Conservation (phyloP, 2,797 vertebrate species). For the Notamacropus eugenii region DNA sequence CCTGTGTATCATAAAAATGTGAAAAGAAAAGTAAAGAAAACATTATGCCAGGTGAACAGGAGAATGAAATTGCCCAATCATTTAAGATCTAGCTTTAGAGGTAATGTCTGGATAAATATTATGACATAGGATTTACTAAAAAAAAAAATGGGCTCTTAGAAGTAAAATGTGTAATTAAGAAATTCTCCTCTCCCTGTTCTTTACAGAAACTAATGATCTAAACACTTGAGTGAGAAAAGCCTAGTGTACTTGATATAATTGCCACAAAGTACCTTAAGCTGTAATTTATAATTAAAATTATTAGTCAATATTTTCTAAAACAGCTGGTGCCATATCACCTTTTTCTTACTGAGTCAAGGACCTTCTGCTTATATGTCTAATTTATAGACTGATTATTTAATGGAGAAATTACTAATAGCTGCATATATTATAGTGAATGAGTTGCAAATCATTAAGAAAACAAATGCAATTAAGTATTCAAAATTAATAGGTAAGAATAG, state of each 20-base stretch:
- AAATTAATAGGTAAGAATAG: background rate
- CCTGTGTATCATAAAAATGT: background rate
- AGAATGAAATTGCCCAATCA: background rate
- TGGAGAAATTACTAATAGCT: background rate
- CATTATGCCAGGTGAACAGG: background rate
- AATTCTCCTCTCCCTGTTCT: background rate
- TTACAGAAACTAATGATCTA: background rate
- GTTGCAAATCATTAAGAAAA: background rate
- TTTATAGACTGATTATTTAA: slow-evolving; percentile 4
- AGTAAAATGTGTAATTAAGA: background rate
- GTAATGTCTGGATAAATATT: background rate
- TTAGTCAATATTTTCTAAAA: background rate
- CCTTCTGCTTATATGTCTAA: background rate
- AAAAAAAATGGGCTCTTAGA: background rate
- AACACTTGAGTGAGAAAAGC: background rate
- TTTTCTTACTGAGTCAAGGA: background rate
- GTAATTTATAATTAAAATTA: background rate
- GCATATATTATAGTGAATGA: background rate
- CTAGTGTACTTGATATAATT: background rate
- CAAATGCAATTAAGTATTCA: background rate
- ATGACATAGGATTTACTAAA: background rate
- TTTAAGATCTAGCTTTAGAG: background rate
- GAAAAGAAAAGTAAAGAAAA: background rate
- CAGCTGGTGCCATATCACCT: background rate
- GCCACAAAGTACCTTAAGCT: background rate